These are phyloP conservation scores for Anoura caudifer DNA, from an alignment of 2,113 vertebrate species.

Conservation along the genomic window DNA sequence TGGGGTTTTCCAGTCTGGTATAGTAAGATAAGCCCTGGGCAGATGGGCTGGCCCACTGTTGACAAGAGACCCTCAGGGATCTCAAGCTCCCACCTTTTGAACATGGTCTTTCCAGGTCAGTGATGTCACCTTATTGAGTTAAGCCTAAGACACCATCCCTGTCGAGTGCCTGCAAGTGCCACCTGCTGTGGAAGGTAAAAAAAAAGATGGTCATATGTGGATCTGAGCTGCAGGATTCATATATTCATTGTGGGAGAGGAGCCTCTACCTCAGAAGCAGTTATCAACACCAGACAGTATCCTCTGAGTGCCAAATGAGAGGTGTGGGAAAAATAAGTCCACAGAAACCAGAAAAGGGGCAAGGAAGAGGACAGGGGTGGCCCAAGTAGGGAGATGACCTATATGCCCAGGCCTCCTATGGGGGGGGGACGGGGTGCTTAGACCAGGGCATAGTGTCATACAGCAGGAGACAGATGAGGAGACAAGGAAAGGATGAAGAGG, in stretches of 20 bases:
- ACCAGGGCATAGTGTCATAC: neutral
- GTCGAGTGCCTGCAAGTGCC: fast-evolving
- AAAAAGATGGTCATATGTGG: neutral
- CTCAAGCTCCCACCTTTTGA: neutral
- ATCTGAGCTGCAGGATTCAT: neutral
- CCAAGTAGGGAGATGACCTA: neutral
- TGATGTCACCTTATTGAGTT: neutral
- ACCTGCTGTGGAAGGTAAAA: neutral
- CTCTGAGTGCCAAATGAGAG: neutral
- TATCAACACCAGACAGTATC: neutral
- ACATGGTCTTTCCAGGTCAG: neutral
- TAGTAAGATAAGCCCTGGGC: constrained; percentile 44
- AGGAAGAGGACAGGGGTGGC: neutral
- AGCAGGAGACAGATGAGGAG: neutral
- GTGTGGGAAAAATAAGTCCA: neutral
- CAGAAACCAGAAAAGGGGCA: neutral
- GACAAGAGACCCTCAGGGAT: neutral
- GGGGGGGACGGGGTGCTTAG: neutral
- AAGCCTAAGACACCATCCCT: neutral
- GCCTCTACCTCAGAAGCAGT: neutral
- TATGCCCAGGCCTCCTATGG: neutral
- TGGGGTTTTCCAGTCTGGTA: neutral
- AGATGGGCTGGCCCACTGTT: neutral
- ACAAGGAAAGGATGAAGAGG: fast-evolving
- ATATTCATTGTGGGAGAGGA: neutral